A percentile compares a stretch with the other conserved stretches of the same genome.
Evolutionary conservation across 2,113 vertebrate species (phyloP).

Genomic region (Gnathonemus longibarbis): DNA sequence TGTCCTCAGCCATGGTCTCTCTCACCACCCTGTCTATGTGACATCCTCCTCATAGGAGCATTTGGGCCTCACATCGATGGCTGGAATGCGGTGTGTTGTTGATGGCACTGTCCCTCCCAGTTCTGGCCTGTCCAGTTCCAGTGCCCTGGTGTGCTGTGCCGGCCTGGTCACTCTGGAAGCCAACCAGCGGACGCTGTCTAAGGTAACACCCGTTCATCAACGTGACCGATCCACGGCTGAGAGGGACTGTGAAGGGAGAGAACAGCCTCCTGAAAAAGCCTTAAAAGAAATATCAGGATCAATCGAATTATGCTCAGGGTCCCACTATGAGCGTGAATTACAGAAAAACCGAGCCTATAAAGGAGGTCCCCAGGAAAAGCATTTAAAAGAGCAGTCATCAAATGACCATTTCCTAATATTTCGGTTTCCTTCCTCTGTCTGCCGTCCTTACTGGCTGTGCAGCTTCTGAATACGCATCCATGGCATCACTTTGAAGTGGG

Average conservation of each 20-base stretch:
- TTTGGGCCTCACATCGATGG: slow-evolving; percentile 62
- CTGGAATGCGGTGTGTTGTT: slow-evolving; percentile 76
- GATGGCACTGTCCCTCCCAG: slow-evolving; percentile 78
- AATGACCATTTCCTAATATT: background rate
- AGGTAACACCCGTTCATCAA: slow-evolving; percentile 59
- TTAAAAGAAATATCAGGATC: background rate
- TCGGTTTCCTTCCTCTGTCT: background rate
- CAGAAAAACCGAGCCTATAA: background rate
- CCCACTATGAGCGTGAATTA: background rate
- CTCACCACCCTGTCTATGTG: slow-evolving; percentile 32
- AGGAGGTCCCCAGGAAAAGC: background rate
- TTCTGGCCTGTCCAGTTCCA: slow-evolving; percentile 95
- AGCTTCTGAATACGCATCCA: slow-evolving; percentile 3
- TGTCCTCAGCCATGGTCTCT: slow-evolving; percentile 13
- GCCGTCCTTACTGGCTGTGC: background rate
- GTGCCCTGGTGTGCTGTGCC: slow-evolving; percentile 92
- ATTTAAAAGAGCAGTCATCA: background rate
- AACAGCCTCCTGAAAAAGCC: background rate
- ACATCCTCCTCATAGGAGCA: slow-evolving; percentile 43
- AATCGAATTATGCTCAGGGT: background rate
- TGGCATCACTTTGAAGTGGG: background rate
- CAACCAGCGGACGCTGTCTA: slow-evolving; percentile 78
- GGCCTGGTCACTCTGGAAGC: slow-evolving; percentile 71
- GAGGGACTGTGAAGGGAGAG: no score
- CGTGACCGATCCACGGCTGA: background rate